Conservation (phyloP, 1,140 invertebrate genomes). For the Euwallacea similis region DNA sequence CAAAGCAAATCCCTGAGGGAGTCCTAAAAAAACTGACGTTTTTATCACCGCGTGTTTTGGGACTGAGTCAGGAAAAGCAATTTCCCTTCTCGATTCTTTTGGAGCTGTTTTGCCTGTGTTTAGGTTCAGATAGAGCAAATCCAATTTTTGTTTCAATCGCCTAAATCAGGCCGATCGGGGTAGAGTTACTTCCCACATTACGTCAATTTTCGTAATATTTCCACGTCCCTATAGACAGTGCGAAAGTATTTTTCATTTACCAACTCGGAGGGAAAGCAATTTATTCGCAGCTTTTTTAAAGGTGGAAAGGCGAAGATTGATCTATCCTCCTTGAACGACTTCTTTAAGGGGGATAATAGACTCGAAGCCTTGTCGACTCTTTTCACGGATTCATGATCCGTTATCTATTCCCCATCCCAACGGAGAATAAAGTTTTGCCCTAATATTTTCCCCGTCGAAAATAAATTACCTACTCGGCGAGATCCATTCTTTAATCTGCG, state of each 20-base stretch:
- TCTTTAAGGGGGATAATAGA: slow-evolving; percentile 18
- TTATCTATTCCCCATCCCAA: slow-evolving; percentile 20
- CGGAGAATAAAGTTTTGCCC: slow-evolving; percentile 18
- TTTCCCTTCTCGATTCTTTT: not conserved
- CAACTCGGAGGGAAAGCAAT: not conserved
- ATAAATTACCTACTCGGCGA: slow-evolving; percentile 28
- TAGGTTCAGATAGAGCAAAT: not conserved
- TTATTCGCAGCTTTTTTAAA: slow-evolving; percentile 10
- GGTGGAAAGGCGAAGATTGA: slow-evolving; percentile 14
- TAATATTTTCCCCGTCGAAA: slow-evolving; percentile 26
- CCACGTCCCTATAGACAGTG: slow-evolving; percentile 1
- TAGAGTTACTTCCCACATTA: not conserved
- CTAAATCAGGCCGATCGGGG: not conserved
- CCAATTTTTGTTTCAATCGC: slow-evolving; percentile 5
- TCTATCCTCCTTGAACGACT: slow-evolving; percentile 11
- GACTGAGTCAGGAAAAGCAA: slow-evolving; percentile 1
- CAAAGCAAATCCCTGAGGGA: not conserved
- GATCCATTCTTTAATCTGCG: slow-evolving; percentile 26
- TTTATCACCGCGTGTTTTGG: slow-evolving; percentile 1
- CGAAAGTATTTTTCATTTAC: slow-evolving; percentile 15
- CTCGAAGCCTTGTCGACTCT: slow-evolving; percentile 17
- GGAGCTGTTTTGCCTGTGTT: not conserved
- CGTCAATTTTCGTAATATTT: slow-evolving; percentile 12
- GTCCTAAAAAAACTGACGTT: not conserved
- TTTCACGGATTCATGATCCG: slow-evolving; percentile 22